phyloP scores from a whole-genome alignment of 2,888 invertebrate genomes.

The Cabera pusaria region DNA sequence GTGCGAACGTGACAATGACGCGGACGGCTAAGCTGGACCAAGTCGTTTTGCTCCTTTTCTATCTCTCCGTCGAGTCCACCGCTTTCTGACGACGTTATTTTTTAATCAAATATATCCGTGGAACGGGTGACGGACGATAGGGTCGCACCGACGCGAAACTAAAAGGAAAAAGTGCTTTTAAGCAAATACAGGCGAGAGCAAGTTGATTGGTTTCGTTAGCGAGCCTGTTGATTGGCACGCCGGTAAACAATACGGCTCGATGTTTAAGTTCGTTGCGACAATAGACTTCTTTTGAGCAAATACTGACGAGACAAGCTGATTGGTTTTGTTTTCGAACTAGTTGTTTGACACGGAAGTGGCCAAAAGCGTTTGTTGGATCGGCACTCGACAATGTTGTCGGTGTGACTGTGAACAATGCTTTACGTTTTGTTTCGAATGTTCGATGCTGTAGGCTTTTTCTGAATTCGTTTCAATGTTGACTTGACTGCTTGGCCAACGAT shows the following conservation, averaged over 20 bases:
- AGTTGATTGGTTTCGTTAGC: conserved; percentile 84
- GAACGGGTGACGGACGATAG: conserved; percentile 80
- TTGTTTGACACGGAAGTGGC: conserved; percentile 37
- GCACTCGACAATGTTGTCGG: conserved; percentile 39
- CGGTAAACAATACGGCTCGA: conserved; percentile 77
- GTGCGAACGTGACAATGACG: conserved; percentile 74
- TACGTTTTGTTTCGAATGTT: conserved; percentile 40
- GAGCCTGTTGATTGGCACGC: conserved; percentile 80
- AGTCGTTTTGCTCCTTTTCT: conserved; percentile 76
- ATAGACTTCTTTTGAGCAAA: conserved; percentile 69
- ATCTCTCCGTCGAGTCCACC: conserved; percentile 56
- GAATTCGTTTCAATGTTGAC: conserved; percentile 13
- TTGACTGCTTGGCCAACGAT: conserved; percentile 1
- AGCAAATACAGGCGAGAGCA: conserved; percentile 83
- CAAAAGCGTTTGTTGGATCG: conserved; percentile 28
- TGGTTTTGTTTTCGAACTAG: conserved; percentile 53
- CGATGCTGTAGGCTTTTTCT: conserved; percentile 37
- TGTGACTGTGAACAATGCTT: conserved; percentile 54
- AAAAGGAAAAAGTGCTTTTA: conserved; percentile 80
- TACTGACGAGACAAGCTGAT: conserved; percentile 54
- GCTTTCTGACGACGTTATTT: conserved; percentile 84
- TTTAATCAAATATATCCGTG: conserved; percentile 84
- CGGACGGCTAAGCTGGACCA: conserved; percentile 72
- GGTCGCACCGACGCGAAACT: conserved; percentile 75
- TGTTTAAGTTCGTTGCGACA: conserved; percentile 79